Base-by-base conservation (phyloP, 1,140 invertebrate species). In the Amphibalanus amphitrite region DNA sequence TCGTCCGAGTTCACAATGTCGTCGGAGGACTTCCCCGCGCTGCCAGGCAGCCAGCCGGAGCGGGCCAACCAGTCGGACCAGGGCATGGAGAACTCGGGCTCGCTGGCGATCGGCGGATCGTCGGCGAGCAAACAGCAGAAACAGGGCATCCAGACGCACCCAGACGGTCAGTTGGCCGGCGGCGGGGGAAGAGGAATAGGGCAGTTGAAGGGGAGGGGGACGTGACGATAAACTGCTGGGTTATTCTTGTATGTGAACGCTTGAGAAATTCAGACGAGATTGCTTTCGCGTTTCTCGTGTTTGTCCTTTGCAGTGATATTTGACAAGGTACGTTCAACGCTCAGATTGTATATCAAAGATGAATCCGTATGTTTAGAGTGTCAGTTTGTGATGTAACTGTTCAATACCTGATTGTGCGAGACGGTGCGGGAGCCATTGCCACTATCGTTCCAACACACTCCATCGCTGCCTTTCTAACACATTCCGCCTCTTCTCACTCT, bases 11-110 rank as follows among this genome's bases (percentile, higher is more conserved):
- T 98, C 82, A 93, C 91, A 75, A 97, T 98, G 87, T 95, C 93
- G 76, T 92, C 89, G 75, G 96, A 99, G 84, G 97, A 99, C 82
- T 99, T 99, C 83, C 96, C 96, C 74, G 96, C 97, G 78, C 84
- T 99, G 81, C 97, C 87, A 69, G 87, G 87, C 30, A 83, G 85
- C 33, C 80, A 82, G 75, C 75, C 40, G 74, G 75, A 71, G 72
- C 72, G 29, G 25, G 26, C 71, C 29, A 71, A 40, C 38, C 29
- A 67, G 64, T 67, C 67, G 20, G 67, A 71, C 65, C 65, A 67
- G 65, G 65, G 65, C 28, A 28, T 67, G 26, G 65, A 67, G 26
- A 67, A 67, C 65, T 28, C 65, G 1, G 65, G 28, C 65, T 20
- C 65, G n/a, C 65, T 67, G 23, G 65, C 26, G 10, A 67, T 59